phyloP scores from a whole-genome alignment of 2,888 invertebrate species.

The Heliconius hortense region DNA sequence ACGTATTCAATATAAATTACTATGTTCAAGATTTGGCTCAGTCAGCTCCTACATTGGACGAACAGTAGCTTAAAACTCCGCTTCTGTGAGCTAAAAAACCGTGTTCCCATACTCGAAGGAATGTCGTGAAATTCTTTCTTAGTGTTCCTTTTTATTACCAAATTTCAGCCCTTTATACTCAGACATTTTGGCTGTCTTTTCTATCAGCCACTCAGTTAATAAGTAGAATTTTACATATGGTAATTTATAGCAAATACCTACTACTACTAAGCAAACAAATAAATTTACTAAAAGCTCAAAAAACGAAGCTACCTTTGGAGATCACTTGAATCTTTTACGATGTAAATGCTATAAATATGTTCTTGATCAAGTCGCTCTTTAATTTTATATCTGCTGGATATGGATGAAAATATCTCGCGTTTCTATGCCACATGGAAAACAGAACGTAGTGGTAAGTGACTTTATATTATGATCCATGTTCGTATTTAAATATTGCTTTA shows the following conservation, averaged over 20 bases:
- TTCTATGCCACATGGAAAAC: neutral
- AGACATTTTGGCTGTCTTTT: no score
- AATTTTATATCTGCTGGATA: neutral
- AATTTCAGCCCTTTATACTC: no score
- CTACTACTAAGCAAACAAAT: neutral
- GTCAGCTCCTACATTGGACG: no score
- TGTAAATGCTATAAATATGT: constrained; percentile 10
- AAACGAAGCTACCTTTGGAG: neutral
- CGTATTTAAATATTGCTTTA: neutral
- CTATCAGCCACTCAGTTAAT: no score
- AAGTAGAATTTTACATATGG: neutral
- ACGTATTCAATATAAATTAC: no score
- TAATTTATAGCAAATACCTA: neutral
- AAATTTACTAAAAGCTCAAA: neutral
- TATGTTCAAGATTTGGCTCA: no score
- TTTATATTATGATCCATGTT: neutral
- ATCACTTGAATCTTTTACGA: constrained; percentile 25
- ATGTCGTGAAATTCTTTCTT: no score
- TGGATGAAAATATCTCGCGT: neutral
- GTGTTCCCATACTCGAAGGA: no score
- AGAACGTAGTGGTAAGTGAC: no score
- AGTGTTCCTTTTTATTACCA: no score
- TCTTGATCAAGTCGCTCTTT: constrained; percentile 10
- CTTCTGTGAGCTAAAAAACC: no score
- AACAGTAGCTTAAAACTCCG: no score